These are phyloP conservation scores for Chelon labrosus DNA, from an alignment of 2,797 vertebrate genomes.

Conservation along the genomic window DNA sequence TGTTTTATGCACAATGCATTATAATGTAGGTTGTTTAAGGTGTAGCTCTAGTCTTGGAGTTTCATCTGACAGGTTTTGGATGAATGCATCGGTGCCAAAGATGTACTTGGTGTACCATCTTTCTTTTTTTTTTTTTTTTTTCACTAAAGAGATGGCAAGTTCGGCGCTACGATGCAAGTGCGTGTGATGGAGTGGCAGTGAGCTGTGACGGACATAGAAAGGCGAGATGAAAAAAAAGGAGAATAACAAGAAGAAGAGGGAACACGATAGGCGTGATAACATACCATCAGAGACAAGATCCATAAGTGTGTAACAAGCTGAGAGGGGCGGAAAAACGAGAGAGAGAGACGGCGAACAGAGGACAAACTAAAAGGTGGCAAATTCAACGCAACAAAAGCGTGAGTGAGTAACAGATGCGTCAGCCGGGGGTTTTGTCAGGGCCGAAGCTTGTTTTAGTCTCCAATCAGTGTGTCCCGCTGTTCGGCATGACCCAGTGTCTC, in stretches of 20 bases:
- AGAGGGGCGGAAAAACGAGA: not conserved
- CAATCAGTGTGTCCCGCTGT: constrained; percentile 26
- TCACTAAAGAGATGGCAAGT: constrained; percentile 10
- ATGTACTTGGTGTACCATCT: constrained; percentile 1
- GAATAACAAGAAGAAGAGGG: constrained; percentile 48
- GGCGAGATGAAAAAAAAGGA: constrained; percentile 46
- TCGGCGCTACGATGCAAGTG: constrained; percentile 49
- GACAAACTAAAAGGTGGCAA: not conserved
- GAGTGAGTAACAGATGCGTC: not conserved
- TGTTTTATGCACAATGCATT: constrained; percentile 1
- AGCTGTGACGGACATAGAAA: constrained; percentile 66
- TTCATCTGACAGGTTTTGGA: constrained; percentile 19
- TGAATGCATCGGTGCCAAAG: constrained; percentile 14
- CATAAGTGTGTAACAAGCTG: constrained; percentile 35
- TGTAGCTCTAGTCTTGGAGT: not conserved
- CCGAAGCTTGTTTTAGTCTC: constrained; percentile 40
- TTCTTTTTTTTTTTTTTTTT: constrained; percentile 8
- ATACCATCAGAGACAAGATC: constrained; percentile 42
- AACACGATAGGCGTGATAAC: constrained; percentile 66
- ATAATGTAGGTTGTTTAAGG: not conserved
- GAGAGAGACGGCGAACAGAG: not conserved
- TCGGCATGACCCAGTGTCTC: constrained; percentile 42
- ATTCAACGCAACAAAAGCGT: not conserved
- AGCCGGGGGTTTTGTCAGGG: not conserved
- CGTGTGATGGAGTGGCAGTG: constrained; percentile 67